A percentile compares a stretch with the other conserved stretches of the same genome.
Conservation (phyloP, 2,797 vertebrate genomes). For the Phrynocephalus guinanensis region DNA sequence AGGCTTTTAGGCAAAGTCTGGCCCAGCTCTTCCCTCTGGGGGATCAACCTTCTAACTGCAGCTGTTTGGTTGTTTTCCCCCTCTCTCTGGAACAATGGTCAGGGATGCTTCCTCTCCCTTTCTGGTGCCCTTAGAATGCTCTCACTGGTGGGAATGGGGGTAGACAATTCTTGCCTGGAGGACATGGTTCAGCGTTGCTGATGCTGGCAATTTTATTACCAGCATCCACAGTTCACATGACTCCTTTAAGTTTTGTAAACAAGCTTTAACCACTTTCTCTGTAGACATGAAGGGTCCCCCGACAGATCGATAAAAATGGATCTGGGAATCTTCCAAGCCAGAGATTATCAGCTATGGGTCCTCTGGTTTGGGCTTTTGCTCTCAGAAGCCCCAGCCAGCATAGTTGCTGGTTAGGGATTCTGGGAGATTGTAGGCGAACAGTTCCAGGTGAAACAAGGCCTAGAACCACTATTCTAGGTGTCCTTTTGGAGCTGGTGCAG, state of each 20-base stretch:
- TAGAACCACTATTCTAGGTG: not conserved
- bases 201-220: constrained; percentile 1
- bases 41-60: not conserved
- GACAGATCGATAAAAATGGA: not conserved
- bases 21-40: not conserved
- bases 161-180: constrained; percentile 2
- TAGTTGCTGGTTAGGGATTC: not conserved
- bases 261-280: not conserved
- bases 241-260: not conserved
- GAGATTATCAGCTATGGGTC: not conserved
- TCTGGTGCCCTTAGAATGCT: not conserved
- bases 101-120: too few relatives aligned
- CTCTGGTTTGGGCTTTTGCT: not conserved
- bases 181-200: not conserved
- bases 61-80: not conserved
- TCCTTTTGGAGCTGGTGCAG: not conserved
- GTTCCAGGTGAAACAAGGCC: not conserved
- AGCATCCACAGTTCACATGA: not conserved
- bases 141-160: not conserved
- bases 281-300: not conserved
- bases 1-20: constrained; percentile 27
- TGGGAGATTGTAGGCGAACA: not conserved
- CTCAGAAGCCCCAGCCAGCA: not conserved
- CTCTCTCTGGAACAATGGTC: too few relatives aligned
- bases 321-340: not conserved